Evolutionary conservation across 2,888 invertebrate species (phyloP).

Genomic region (Eupelmus urozonus): DNA sequence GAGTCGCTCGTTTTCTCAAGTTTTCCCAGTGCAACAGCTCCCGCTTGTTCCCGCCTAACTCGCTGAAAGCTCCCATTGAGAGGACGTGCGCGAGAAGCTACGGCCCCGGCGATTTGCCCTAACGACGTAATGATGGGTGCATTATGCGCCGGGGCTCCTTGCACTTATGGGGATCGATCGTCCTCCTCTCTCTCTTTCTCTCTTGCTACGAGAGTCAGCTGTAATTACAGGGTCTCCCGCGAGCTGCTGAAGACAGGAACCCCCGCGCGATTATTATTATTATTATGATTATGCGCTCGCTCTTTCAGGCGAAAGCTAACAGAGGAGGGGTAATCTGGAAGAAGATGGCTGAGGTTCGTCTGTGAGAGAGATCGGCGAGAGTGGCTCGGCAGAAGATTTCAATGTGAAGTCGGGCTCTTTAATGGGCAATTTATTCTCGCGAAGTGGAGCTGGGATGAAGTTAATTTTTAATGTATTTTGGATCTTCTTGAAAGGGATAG

Average conservation of each 20-base stretch:
- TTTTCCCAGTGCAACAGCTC: no score
- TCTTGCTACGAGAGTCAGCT: background rate
- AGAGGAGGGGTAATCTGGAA: background rate
- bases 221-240: slow-evolving; percentile 32
- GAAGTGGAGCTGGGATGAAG: background rate
- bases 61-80: no score
- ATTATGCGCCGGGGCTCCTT: slow-evolving; percentile 24
- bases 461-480: no score
- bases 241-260: background rate
- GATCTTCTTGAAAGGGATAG: no score
- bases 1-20: no score
- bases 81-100: no score
- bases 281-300: slow-evolving; percentile 4
- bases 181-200: background rate
- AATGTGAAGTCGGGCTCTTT: no score
- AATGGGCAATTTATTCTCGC: no score
- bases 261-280: slow-evolving; percentile 21
- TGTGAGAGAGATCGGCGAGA: no score
- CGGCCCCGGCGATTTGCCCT: slow-evolving; percentile 12
- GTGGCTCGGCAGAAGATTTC: no score
- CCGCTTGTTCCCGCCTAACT: no score
- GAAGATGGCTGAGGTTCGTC: no score
- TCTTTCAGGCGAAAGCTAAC: background rate
- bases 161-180: slow-evolving; percentile 27
- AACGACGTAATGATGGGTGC: slow-evolving; percentile 34